Evolutionary conservation across 1,140 invertebrate genomes (phyloP).

Genomic region (Luehdorfia chinensis): DNA sequence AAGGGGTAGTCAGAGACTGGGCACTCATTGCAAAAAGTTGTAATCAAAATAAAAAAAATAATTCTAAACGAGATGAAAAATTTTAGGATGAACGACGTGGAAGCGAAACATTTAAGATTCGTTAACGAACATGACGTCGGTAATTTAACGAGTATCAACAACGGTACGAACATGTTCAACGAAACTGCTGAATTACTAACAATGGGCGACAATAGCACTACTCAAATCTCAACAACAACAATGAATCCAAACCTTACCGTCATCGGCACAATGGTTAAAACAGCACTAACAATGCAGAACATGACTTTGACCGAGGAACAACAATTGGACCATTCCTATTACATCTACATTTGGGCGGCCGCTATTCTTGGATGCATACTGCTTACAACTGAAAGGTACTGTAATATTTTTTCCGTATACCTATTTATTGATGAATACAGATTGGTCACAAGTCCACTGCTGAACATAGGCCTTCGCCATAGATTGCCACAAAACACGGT

Average conservation of each 20-base stretch:
- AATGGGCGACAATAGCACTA: neutral
- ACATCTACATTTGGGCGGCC: constrained; percentile 79
- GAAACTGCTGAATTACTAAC: neutral
- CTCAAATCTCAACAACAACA: too few relatives aligned
- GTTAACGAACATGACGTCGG: neutral
- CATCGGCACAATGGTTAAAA: constrained; percentile 46
- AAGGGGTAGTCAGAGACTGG: too few relatives aligned
- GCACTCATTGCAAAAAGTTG: too few relatives aligned
- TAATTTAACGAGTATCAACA: constrained; percentile 8
- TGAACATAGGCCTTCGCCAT: too few relatives aligned
- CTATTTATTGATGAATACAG: too few relatives aligned
- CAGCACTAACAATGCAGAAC: constrained; percentile 38
- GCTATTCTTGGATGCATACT: constrained; percentile 78
- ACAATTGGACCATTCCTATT: constrained; percentile 47
- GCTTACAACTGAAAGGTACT: constrained; percentile 73
- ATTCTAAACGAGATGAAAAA: too few relatives aligned
- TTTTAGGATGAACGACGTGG: constrained; percentile 62
- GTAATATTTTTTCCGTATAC: too few relatives aligned
- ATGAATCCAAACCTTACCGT: constrained; percentile 32
- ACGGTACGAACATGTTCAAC: constrained; percentile 11
- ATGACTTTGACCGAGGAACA: constrained; percentile 27
- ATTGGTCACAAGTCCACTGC: too few relatives aligned
- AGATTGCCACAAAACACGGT: too few relatives aligned
- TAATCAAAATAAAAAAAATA: too few relatives aligned
- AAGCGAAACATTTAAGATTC: constrained; percentile 22